Percentiles rank a stretch among this genome's conserved stretches.
These are phyloP conservation scores for Dipodomys ordii DNA, from an alignment of 2,113 vertebrate genomes.

Conservation along the genomic window DNA sequence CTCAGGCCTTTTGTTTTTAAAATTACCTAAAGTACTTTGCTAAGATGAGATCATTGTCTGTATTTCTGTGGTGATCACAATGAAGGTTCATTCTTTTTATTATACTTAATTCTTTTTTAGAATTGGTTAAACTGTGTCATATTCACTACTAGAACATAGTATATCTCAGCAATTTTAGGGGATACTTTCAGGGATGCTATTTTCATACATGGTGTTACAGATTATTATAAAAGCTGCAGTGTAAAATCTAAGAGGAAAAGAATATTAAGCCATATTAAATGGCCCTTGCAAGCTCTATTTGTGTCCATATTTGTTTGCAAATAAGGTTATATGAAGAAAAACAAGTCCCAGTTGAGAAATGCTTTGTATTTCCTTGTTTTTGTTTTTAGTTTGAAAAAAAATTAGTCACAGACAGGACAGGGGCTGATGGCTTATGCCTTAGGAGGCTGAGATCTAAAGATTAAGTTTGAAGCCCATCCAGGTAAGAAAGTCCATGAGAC, in stretches of 20 bases:
- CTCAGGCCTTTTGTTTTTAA: background rate
- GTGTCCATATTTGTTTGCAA: constrained; percentile 1
- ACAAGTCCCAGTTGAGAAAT: constrained; percentile 12
- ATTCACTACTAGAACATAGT: background rate
- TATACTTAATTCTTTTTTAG: constrained; percentile 16
- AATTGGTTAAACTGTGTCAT: constrained; percentile 4
- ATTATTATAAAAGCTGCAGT: background rate
- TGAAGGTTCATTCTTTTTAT: background rate
- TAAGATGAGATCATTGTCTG: background rate
- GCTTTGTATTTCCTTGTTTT: constrained; percentile 20
- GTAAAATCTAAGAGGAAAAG: constrained; percentile 33
- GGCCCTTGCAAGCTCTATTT: constrained; percentile 31
- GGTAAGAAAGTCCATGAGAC: too few relatives aligned
- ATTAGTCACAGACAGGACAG: too few relatives aligned
- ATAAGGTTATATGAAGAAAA: constrained; percentile 10
- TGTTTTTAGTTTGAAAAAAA: too few relatives aligned
- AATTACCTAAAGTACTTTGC: constrained; percentile 2
- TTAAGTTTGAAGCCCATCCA: too few relatives aligned
- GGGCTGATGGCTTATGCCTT: too few relatives aligned
- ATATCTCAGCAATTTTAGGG: constrained; percentile 47
- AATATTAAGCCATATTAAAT: background rate
- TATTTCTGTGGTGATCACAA: constrained; percentile 15
- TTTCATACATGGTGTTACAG: constrained; percentile 10
- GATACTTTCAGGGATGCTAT: background rate
- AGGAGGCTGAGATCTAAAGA: too few relatives aligned